These are phyloP conservation scores for Speoplatyrhinus poulsoni DNA, from an alignment of 2,113 vertebrate species.

Conservation along the genomic window DNA sequence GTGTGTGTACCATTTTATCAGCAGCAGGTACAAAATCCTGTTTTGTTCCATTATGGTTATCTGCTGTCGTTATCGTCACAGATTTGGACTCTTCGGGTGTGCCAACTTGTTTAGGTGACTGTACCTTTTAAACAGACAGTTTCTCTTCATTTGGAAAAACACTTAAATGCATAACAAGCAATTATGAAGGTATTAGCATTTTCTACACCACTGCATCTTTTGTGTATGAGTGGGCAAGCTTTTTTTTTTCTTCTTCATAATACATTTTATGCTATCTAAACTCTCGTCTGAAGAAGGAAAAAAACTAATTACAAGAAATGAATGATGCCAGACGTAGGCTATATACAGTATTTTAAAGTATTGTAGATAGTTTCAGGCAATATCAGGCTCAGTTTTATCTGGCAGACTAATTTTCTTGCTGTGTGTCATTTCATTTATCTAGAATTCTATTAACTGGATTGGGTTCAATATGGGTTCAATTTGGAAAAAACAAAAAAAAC, in stretches of 20 bases:
- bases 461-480: background rate
- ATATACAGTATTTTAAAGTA: too few species aligned
- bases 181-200: too few species aligned
- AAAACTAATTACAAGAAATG: too few species aligned
- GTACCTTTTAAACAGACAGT: conserved; percentile 5
- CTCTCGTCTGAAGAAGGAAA: too few species aligned
- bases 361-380: too few species aligned
- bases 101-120: conserved; percentile 15
- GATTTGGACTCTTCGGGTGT: too few species aligned
- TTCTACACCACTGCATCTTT: too few species aligned
- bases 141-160: too few species aligned
- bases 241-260: too few species aligned
- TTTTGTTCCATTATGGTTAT: conserved; percentile 2
- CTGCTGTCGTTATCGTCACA: background rate
- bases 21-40: conserved; percentile 10
- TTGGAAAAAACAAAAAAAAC: background rate
- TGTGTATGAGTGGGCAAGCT: too few species aligned
- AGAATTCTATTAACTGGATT: background rate
- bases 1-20: conserved; percentile 43
- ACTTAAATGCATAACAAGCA: background rate
- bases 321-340: too few species aligned
- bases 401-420: background rate
- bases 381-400: background rate
- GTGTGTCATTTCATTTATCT: background rate
- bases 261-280: too few species aligned